Evolutionary conservation across 1,140 invertebrate genomes (phyloP), one percentile per base, ranked within the genome.

Genomic region (Heterodera schachtii): DNA sequence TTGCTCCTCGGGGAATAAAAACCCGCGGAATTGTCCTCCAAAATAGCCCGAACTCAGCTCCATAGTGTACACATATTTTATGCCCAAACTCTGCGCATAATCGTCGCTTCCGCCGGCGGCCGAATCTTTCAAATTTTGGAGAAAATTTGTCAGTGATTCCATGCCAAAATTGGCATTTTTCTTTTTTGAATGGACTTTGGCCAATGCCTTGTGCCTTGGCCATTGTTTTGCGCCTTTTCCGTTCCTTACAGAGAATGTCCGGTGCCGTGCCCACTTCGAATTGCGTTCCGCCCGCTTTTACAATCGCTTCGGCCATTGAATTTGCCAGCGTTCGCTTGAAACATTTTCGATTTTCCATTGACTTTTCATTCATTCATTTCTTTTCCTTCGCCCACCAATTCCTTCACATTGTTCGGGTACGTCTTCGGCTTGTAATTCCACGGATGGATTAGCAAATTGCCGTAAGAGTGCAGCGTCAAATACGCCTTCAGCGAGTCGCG

Each of bases 381-480:
- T 43, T 7, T 69, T n/a, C 16, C 6, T 43, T 19, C 44, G 11
- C 31, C 69, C 69, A 71, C 85, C 82, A 92, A 80, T 49, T 91
- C 88, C 8, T 52, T 9, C 9, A 86, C 84, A 84, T 91, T 90
- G 3, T 79, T 31, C 7, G 91, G 90, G n/a, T 83, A 77, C 11
- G 86, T 86, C 0, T 80, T 77, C 5, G 41, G 21, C 75, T 85
- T 85, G 76, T 90, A 91, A 41, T 91, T 91, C 90, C 90, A 92
- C 2, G 91, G 91, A 79, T 90, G 90, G 8, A 92, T 86, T 86
- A 90, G 90, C 75, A 89, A 86, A 81, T 91, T 90, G 64, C 84
- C 87, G 78, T 86, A 90, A 11, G 88, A 87, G 73, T 89, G 88
- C 44, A 89, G 73, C 41, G 86, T 84, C 70, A 89, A 69, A 78